A percentile compares a stretch with the other conserved stretches of the same genome.
Evolutionary conservation across 2,888 invertebrate genomes (phyloP).

Genomic region (Orgyia antiqua): DNA sequence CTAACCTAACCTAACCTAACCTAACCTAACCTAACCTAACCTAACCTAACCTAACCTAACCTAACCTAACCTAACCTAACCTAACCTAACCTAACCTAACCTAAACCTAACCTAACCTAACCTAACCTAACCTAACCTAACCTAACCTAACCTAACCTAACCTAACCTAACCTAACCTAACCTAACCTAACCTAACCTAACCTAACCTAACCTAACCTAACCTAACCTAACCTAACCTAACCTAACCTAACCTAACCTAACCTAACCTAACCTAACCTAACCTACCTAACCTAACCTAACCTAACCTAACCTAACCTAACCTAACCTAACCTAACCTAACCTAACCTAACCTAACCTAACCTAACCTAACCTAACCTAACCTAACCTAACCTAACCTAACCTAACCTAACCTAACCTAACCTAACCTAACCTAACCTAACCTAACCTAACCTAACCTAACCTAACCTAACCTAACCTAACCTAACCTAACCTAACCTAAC

Average conservation of each 20-base stretch:
- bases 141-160: slow-evolving; percentile 3
- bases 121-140: slow-evolving; percentile 6
- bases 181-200: slow-evolving; percentile 4
- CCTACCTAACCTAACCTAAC: too few species aligned
- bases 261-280: background rate
- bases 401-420: slow-evolving; percentile 14
- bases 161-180: slow-evolving; percentile 6
- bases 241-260: slow-evolving; percentile 4
- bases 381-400: slow-evolving; percentile 7
- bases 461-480: slow-evolving; percentile 16
- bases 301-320: slow-evolving; percentile 16
- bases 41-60: slow-evolving; percentile 6
- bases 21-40: slow-evolving; percentile 7
- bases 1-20: slow-evolving; percentile 7
- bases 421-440: slow-evolving; percentile 11
- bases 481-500: slow-evolving; percentile 16
- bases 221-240: slow-evolving; percentile 6
- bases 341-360: slow-evolving; percentile 14
- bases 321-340: slow-evolving; percentile 11
- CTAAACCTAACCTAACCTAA: slow-evolving; percentile 11
- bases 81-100: slow-evolving; percentile 10
- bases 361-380: slow-evolving; percentile 17
- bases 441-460: slow-evolving; percentile 12
- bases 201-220: slow-evolving; percentile 6
- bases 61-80: slow-evolving; percentile 5